These are phyloP conservation scores for Alethe castanea DNA, from an alignment of 2,113 vertebrate species.

Conservation along the genomic window DNA sequence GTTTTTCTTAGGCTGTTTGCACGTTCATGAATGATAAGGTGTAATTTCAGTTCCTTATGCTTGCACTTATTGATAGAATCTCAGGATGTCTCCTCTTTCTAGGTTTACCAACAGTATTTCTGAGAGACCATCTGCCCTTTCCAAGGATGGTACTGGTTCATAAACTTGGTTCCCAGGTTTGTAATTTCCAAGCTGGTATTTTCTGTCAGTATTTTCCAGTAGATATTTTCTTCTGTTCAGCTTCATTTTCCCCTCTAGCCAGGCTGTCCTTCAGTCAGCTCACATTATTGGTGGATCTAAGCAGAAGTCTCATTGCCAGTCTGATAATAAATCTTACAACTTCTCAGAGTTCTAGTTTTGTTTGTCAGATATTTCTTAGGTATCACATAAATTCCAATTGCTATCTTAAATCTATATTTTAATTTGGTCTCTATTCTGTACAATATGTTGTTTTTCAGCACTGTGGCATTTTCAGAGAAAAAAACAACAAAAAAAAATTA, in stretches of 20 bases:
- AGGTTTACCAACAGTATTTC: not conserved
- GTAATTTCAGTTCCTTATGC: not conserved
- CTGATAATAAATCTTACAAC: slow-evolving; percentile 6
- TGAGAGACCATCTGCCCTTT: not conserved
- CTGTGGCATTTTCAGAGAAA: not conserved
- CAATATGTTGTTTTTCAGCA: not conserved
- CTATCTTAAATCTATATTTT: slow-evolving; percentile 4
- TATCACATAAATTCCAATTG: not conserved
- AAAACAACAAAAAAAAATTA: not conserved
- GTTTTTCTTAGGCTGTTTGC: not conserved
- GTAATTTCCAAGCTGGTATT: not conserved
- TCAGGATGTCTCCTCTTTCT: not conserved
- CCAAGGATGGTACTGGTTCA: not conserved
- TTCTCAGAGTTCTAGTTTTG: not conserved
- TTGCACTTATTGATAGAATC: not conserved
- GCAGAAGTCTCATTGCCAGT: not conserved
- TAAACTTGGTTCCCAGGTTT: not conserved
- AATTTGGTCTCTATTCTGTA: slow-evolving; percentile 21
- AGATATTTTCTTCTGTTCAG: not conserved
- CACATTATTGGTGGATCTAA: not conserved
- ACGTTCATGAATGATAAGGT: not conserved
- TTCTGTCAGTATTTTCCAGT: not conserved
- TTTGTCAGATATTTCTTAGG: not conserved
- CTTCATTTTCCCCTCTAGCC: not conserved
- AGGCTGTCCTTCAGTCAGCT: not conserved